Percentiles rank a stretch among this genome's conserved stretches.
Evolutionary conservation across 2,113 vertebrate species (phyloP).

Genomic region (Axis porcinus): DNA sequence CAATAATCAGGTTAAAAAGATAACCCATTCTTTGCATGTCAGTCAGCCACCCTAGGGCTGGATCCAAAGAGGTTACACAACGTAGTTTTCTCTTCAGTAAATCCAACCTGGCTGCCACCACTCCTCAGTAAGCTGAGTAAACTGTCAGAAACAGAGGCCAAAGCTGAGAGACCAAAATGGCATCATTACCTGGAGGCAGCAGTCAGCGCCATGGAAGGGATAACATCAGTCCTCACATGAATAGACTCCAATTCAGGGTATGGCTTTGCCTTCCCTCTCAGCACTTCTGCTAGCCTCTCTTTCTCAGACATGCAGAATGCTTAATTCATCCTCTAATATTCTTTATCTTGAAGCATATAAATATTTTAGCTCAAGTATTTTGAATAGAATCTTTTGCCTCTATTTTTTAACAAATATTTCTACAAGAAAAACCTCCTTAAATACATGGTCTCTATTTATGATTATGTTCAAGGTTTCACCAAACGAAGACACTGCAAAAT

Average conservation of each 20-base stretch:
- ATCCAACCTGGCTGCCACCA: not conserved
- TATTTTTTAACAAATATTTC: not conserved
- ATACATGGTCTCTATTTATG: not conserved
- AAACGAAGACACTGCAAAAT: not conserved
- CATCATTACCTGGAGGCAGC: not conserved
- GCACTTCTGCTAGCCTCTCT: not conserved
- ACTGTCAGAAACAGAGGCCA: not conserved
- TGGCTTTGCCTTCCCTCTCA: not conserved
- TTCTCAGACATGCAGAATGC: not conserved
- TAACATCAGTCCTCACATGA: not conserved
- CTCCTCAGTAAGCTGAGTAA: not conserved
- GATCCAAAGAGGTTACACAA: not conserved
- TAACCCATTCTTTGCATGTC: not conserved
- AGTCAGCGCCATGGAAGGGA: not conserved
- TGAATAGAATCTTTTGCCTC: not conserved
- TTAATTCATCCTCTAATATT: not conserved
- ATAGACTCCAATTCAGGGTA: not conserved
- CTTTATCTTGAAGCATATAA: not conserved
- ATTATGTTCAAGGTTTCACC: not conserved
- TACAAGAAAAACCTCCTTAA: not conserved
- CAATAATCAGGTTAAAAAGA: not conserved
- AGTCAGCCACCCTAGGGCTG: not conserved
- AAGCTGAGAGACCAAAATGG: not conserved
- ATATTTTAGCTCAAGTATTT: not conserved
- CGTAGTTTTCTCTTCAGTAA: not conserved